These are phyloP conservation scores for Crax fasciolata DNA, from an alignment of 2,797 vertebrate species.

Conservation along the genomic window DNA sequence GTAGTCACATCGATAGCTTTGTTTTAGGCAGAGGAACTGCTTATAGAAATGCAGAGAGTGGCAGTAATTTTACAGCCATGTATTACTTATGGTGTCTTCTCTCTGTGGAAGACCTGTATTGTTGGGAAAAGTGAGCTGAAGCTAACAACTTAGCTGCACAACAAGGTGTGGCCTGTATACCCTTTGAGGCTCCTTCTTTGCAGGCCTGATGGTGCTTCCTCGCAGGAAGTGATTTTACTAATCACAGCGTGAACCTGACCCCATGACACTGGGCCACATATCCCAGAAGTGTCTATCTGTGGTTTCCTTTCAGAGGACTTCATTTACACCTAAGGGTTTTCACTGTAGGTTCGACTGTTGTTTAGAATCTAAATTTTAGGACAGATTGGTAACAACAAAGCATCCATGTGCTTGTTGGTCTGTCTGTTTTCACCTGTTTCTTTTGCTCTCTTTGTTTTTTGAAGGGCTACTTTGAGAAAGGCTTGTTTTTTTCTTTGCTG, in stretches of 20 bases:
- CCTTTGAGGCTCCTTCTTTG: neutral
- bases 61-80: neutral
- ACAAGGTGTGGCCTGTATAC: rapidly evolving
- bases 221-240: neutral
- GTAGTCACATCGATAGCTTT: neutral
- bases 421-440: neutral
- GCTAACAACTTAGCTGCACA: neutral
- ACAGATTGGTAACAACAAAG: neutral
- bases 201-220: neutral
- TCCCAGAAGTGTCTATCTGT: neutral
- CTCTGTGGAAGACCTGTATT: neutral
- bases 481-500: too few species aligned
- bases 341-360: neutral
- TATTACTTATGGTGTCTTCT: neutral
- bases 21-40: neutral
- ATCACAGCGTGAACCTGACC: neutral
- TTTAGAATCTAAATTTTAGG: neutral
- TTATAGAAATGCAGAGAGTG: neutral
- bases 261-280: rapidly evolving
- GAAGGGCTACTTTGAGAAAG: neutral
- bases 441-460: neutral
- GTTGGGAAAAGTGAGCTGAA: neutral
- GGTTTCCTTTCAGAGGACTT: neutral
- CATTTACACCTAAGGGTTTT: neutral
- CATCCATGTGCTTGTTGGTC: neutral